Conservation (phyloP, 2,888 invertebrate species). For the Eretmocerus hayati region DNA sequence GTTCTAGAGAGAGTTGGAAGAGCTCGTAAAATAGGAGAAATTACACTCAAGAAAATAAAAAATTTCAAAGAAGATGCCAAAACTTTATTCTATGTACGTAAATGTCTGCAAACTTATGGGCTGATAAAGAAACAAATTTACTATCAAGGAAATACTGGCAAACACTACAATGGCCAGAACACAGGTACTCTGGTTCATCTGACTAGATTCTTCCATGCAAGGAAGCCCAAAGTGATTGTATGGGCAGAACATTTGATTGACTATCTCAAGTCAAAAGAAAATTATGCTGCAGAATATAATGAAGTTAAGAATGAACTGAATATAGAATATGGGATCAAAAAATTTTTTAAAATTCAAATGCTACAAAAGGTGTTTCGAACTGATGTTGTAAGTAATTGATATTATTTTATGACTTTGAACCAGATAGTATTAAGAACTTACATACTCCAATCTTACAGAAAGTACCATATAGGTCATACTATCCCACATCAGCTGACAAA, state of each 20-base stretch:
- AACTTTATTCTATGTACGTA: constrained; percentile 58
- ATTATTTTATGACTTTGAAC: background rate
- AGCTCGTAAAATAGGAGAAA: constrained; percentile 61
- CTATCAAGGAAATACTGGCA: constrained; percentile 47
- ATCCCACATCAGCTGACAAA: constrained; percentile 51
- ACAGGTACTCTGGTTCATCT: constrained; percentile 53
- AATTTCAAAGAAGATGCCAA: constrained; percentile 55
- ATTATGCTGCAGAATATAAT: constrained; percentile 50
- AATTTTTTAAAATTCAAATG: constrained; percentile 51
- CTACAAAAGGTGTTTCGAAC: constrained; percentile 52
- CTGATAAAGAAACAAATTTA: constrained; percentile 59
- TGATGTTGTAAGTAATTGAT: constrained; percentile 44
- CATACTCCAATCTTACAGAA: constrained; percentile 33
- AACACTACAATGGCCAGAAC: constrained; percentile 39
- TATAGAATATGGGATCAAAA: constrained; percentile 45
- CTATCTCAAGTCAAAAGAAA: constrained; percentile 51
- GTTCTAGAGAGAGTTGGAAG: constrained; percentile 70
- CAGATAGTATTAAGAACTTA: background rate
- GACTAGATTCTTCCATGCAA: constrained; percentile 56
- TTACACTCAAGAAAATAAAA: constrained; percentile 54
- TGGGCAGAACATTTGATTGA: constrained; percentile 53
- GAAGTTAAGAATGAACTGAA: constrained; percentile 50
- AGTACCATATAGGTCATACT: constrained; percentile 52
- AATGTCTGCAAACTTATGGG: constrained; percentile 53
- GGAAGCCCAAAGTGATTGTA: constrained; percentile 51